phyloP scores from a whole-genome alignment of 2,113 vertebrate species.

The Pithys albifrons region DNA sequence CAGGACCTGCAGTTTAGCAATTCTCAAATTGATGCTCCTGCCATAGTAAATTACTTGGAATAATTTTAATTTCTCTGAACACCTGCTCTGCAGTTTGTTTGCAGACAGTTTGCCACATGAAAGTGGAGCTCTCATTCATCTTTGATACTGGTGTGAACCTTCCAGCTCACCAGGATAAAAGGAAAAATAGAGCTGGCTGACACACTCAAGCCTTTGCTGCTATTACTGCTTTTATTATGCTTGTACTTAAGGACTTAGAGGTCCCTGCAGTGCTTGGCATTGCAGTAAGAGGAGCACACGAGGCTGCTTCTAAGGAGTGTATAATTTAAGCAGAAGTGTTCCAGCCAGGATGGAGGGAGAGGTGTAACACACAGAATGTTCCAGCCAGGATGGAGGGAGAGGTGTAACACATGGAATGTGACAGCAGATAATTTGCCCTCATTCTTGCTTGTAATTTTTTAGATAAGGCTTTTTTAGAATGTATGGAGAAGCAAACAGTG shows the following conservation, averaged over 20 bases:
- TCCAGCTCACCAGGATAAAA: background rate
- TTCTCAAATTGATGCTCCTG: background rate
- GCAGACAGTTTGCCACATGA: background rate
- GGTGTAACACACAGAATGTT: background rate
- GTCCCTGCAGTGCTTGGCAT: background rate
- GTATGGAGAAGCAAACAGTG: background rate
- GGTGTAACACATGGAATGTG: background rate
- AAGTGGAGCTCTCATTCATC: background rate
- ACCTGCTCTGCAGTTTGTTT: constrained; percentile 28
- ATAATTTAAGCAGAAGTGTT: background rate
- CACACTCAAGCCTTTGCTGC: background rate
- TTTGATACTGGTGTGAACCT: background rate
- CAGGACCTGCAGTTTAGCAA: background rate
- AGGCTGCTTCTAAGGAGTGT: background rate
- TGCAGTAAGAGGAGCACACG: background rate
- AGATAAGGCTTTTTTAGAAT: background rate
- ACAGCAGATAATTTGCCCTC: background rate
- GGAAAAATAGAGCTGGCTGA: background rate
- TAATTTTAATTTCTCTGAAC: background rate
- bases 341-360: background rate
- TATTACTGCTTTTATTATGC: background rate
- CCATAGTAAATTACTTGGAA: background rate
- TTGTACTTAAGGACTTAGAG: background rate
- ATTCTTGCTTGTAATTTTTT: background rate
- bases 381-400: background rate